Percentiles rank a stretch among this genome's conserved stretches.
Evolutionary conservation across 2,888 invertebrate genomes (phyloP).

Genomic region (Rhamnusium bicolor): DNA sequence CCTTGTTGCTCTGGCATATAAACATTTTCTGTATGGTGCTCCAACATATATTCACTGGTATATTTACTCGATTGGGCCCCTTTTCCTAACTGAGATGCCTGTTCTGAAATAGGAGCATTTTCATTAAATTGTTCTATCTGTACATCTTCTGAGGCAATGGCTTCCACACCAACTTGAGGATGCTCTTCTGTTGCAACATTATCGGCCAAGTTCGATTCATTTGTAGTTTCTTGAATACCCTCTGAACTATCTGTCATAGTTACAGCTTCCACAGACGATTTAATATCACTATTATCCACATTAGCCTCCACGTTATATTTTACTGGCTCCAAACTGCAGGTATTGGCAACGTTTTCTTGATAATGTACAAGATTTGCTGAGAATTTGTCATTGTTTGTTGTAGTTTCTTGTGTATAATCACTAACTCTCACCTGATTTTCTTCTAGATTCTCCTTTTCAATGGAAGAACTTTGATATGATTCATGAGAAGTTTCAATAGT

Average conservation of each 20-base stretch:
- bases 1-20: conserved; percentile 19
- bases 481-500: neutral
- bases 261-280: neutral
- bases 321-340: neutral
- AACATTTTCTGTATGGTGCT: conserved; percentile 14
- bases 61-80: neutral
- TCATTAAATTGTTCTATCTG: neutral
- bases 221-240: neutral
- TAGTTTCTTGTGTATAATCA: neutral
- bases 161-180: neutral
- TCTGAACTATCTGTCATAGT: neutral
- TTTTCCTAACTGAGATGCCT: neutral
- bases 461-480: conserved; percentile 4
- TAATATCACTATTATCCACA: neutral
- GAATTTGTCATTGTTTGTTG: neutral
- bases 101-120: neutral
- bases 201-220: neutral
- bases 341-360: neutral
- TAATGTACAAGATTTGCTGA: neutral
- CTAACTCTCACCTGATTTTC: neutral
- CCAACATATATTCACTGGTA: conserved; percentile 19
- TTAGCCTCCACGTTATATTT: neutral
- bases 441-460: neutral
- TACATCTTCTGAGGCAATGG: neutral
- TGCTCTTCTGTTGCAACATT: neutral